phyloP scores from a whole-genome alignment of 2,797 vertebrate species.

The Ateles fusciceps region DNA sequence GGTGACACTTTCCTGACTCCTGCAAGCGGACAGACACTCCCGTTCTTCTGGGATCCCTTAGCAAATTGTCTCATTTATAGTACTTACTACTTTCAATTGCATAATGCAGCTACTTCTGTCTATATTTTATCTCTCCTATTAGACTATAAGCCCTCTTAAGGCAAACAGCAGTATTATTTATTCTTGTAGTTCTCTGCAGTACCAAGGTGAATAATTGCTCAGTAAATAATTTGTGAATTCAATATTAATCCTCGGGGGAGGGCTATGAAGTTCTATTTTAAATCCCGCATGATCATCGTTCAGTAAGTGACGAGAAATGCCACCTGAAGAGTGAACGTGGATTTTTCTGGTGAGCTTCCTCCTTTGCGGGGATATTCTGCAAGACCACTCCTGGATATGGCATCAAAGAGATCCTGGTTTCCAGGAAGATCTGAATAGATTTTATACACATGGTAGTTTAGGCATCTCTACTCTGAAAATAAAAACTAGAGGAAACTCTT shows the following conservation, averaged over 20 bases:
- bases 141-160: neutral
- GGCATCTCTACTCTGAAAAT: neutral
- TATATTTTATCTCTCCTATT: neutral
- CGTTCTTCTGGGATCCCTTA: neutral
- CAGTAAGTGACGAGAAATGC: constrained; percentile 23
- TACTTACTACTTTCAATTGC: neutral
- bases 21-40: neutral
- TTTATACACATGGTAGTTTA: neutral
- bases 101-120: neutral
- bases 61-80: neutral
- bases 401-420: neutral
- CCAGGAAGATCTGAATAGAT: neutral
- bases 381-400: neutral
- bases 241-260: neutral
- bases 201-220: neutral
- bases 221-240: constrained; percentile 51
- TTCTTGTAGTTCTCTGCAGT: neutral
- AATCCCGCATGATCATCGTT: constrained; percentile 32
- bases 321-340: neutral
- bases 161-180: neutral
- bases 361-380: neutral
- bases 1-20: neutral
- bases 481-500: neutral
- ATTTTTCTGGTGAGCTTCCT: neutral
- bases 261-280: neutral